Evolutionary conservation across 2,113 vertebrate species (phyloP), one percentile per base, ranked within the genome.

Genomic region (Python bivittatus): DNA sequence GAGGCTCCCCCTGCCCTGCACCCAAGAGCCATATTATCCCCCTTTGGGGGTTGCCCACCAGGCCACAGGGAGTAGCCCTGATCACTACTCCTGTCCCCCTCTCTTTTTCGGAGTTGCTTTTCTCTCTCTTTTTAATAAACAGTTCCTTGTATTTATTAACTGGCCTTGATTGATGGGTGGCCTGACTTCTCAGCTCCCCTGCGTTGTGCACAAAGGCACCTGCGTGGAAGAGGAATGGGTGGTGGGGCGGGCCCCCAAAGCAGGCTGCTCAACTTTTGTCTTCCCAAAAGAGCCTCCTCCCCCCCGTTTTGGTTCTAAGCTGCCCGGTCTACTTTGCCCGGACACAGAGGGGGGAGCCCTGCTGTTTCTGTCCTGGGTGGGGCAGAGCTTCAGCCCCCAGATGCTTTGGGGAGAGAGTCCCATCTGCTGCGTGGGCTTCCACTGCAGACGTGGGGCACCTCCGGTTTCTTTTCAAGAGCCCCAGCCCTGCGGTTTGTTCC

Each of bases 71-170:
- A 84, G 38, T 57, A 48, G 90, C 25, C 3, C 0, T 42, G 4
- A 17, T 17, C 48, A 12, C 91, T 44, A 0, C 13, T 33, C 58
- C 11, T 3, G 1, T 54, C 29, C 20, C 25, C 48, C 42, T 84
- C 29, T 29, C 54, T 60, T 11, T 84, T 6, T 23, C 20, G 5
- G 27, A 23, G 54, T 92, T 22, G 17, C 6, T 38, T 11, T 29
- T 88, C 1, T 20, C 54, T 20, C 6, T 29, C 13, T 54, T 56
- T 33, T 53, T 48, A 92, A 89, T 92, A 92, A 92, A 92, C 23
- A 2, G 22, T 64, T 64, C 54, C 72, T 61, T 89, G 91, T 92
- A 92, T 92, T 92, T 92, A 92, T 92, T 89, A 92, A 85, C 79
- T 4, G 29, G 84, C 9, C 38, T 85, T n/a, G 48, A 12, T 87